Conservation (phyloP, 2,113 vertebrate genomes). For the Fregetta grallaria region DNA sequence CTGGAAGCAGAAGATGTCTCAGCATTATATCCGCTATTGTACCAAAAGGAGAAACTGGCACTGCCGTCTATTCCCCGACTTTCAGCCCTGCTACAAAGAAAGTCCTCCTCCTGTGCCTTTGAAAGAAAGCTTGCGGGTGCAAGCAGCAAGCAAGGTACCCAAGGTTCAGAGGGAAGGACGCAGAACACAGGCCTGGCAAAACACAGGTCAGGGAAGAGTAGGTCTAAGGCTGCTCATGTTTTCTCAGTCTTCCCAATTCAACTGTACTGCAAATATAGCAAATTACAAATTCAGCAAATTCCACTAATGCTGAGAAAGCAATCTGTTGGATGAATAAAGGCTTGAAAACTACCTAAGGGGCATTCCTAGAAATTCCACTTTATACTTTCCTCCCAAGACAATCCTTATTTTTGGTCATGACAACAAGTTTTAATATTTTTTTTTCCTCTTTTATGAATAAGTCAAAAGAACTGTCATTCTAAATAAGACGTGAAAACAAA, state of each 20-base stretch:
- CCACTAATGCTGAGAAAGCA: background rate
- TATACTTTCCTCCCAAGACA: background rate
- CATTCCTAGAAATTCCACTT: background rate
- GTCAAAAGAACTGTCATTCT: background rate
- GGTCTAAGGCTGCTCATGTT: background rate
- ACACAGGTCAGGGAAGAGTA: background rate
- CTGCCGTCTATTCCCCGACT: background rate
- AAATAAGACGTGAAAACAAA: background rate
- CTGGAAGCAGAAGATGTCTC: background rate
- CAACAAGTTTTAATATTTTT: background rate
- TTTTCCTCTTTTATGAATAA: background rate
- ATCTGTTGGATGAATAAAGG: background rate
- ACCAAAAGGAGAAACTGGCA: background rate
- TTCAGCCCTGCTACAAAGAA: background rate
- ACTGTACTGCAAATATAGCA: background rate
- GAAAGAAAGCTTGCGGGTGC: background rate
- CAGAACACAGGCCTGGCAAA: background rate
- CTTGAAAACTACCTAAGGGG: background rate
- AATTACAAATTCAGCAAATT: background rate
- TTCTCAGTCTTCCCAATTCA: background rate
- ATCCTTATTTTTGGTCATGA: background rate
- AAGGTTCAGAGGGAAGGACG: background rate
- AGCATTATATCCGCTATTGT: accelerated
- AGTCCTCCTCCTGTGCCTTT: background rate
- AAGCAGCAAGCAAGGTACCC: background rate